Percentiles rank a stretch among this genome's conserved stretches.
These are phyloP conservation scores for Helobdella robusta DNA, from an alignment of 2,888 invertebrate species.

Conservation along the genomic window DNA sequence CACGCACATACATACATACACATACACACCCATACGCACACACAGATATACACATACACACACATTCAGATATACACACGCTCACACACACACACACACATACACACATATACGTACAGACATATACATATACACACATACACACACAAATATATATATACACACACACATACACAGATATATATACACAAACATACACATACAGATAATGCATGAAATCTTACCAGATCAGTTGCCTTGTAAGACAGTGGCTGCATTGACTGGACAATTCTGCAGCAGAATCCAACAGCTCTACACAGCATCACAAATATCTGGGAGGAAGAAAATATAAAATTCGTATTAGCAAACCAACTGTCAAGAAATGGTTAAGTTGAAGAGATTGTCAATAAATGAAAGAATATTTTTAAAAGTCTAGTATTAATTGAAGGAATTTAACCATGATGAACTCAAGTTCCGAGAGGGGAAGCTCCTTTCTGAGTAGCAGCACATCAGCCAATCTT, in stretches of 20 bases:
- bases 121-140: background rate
- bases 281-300: conserved; percentile 67
- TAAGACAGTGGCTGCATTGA: conserved; percentile 69
- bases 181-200: background rate
- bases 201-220: conserved; percentile 6
- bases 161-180: background rate
- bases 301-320: conserved; percentile 59
- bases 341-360: too few species aligned
- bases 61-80: background rate
- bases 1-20: conserved; percentile 2
- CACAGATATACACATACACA: background rate
- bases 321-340: background rate
- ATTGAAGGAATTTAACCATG: conserved; percentile 1
- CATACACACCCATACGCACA: conserved; percentile 1
- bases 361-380: too few species aligned
- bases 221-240: conserved; percentile 52
- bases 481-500: conserved; percentile 5
- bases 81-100: background rate
- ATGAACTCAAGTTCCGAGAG: conserved; percentile 16
- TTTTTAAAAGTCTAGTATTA: background rate
- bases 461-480: background rate
- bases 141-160: background rate
- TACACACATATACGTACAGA: conserved; percentile 1
- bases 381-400: too few species aligned
- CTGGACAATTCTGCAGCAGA: conserved; percentile 69